Evolutionary conservation across 2,888 invertebrate genomes (phyloP).

Genomic region (Tridacna crocea): DNA sequence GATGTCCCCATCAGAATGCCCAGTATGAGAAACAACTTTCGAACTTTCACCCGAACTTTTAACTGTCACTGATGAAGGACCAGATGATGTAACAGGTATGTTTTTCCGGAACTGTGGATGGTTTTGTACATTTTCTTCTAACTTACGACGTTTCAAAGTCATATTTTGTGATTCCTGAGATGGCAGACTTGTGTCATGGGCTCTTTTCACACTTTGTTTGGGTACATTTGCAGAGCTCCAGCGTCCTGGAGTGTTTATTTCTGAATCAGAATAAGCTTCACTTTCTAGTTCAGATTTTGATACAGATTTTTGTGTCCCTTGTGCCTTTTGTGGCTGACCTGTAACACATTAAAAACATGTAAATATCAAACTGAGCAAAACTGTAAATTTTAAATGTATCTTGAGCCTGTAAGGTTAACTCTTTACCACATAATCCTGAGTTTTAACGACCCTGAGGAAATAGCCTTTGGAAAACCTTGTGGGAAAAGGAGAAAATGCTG

Average conservation of each 20-base stretch:
- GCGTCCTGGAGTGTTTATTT: background rate
- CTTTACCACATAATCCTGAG: background rate
- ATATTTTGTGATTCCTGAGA: conserved; percentile 1
- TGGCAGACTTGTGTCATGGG: background rate
- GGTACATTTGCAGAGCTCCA: background rate
- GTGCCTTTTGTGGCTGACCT: conserved; percentile 3
- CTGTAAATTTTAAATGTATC: background rate
- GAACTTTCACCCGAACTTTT: background rate
- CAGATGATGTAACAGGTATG: background rate
- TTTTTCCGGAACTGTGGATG: conserved; percentile 19
- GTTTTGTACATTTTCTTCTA: background rate
- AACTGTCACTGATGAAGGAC: background rate
- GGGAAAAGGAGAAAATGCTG: background rate
- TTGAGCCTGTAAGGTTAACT: background rate
- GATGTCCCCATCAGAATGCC: background rate
- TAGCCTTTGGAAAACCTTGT: background rate
- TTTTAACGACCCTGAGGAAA: background rate
- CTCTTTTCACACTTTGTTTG: background rate
- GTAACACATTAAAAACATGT: background rate
- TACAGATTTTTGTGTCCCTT: background rate
- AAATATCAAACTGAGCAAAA: too few relatives aligned
- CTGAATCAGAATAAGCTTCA: conserved; percentile 15
- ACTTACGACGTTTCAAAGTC: conserved; percentile 1
- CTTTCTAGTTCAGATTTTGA: background rate
- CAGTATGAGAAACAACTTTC: background rate